Evolutionary conservation across 2,888 invertebrate genomes (phyloP).

Genomic region (Steinernema scapterisci): DNA sequence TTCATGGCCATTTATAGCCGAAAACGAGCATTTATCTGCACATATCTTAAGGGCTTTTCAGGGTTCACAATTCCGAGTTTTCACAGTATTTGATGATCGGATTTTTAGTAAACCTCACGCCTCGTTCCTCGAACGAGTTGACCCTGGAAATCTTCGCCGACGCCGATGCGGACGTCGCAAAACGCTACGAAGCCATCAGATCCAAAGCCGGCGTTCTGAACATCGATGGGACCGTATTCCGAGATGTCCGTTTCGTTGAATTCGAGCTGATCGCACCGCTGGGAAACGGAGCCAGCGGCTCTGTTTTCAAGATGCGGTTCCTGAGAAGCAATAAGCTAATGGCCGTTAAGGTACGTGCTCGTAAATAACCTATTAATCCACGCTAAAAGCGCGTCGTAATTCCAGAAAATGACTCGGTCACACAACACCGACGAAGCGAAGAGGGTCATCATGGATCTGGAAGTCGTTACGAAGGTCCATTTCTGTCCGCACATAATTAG

Average conservation of each 20-base stretch:
- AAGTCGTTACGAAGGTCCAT: slow-evolving; percentile 94
- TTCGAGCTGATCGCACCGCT: background rate
- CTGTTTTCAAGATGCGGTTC: slow-evolving; percentile 19
- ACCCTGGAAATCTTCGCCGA: slow-evolving; percentile 21
- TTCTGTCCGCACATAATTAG: slow-evolving; percentile 96
- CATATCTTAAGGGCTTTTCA: too few species aligned
- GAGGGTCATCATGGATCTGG: slow-evolving; percentile 96
- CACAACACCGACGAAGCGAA: slow-evolving; percentile 96
- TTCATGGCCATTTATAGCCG: too few species aligned
- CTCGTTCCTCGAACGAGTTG: slow-evolving; percentile 11
- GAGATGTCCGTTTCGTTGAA: background rate
- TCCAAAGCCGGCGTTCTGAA: slow-evolving; percentile 7
- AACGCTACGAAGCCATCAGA: background rate
- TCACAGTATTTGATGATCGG: background rate
- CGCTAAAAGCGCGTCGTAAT: background rate
- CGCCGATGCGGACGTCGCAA: slow-evolving; percentile 12
- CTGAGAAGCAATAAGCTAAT: background rate
- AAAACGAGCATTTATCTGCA: too few species aligned
- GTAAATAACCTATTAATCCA: background rate
- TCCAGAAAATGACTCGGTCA: slow-evolving; percentile 74
- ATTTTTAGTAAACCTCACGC: slow-evolving; percentile 6
- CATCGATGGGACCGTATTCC: background rate
- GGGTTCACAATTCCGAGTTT: too few species aligned
- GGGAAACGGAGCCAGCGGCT: slow-evolving; percentile 15
- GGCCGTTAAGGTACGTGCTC: slow-evolving; percentile 16